Evolutionary conservation across 2,113 vertebrate genomes (phyloP), one percentile per base, ranked within the genome.

Genomic region (Solea solea): DNA sequence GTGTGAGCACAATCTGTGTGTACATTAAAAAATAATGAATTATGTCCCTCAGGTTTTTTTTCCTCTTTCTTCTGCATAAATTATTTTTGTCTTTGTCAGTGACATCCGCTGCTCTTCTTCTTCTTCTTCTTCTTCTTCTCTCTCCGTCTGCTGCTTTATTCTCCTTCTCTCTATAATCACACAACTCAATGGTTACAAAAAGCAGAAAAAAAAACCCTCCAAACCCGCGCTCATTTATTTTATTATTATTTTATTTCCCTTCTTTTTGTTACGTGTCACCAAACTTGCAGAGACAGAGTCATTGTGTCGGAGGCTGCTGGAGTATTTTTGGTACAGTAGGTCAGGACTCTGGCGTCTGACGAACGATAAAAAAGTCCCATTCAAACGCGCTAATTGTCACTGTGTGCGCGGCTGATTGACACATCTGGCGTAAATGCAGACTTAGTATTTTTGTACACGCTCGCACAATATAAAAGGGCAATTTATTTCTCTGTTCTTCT

Each of bases 381-480:
- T 93, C 91, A 91, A 88, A 89, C 27, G 77, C 84, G 84, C 88
- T 94, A 93, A 94, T 94, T 94, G 92, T 94, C 93, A 91, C 21
- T 21, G 88, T 88, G 90, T 91, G 90, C 89, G 49, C 63, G 56
- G 83, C 88, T 93, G 93, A 94, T 91, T 93, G 93, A 93, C 92
- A 91, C 81, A 88, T 88, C 91, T 85, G 74, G 90, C 90, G 92
- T 94, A 93, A 93, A 94, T 90, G 92, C 88, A 91, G 89, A 93
- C 93, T 93, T 93, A 91, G 90, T 93, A 93, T 93, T 93, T 93
- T 93, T 90, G 88, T 90, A 88, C 91, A 93, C 90, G 90, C 92
- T 89, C 76, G 81, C 88, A 90, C 92, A 90, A 92, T 91, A 92
- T 90, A 91, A 94, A 94, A 93, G 91, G 89, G 86, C 88, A 91